A percentile compares a stretch with the other conserved stretches of the same genome.
Evolutionary conservation across 1,140 invertebrate genomes (phyloP).

Genomic region (Orchesella cincta): DNA sequence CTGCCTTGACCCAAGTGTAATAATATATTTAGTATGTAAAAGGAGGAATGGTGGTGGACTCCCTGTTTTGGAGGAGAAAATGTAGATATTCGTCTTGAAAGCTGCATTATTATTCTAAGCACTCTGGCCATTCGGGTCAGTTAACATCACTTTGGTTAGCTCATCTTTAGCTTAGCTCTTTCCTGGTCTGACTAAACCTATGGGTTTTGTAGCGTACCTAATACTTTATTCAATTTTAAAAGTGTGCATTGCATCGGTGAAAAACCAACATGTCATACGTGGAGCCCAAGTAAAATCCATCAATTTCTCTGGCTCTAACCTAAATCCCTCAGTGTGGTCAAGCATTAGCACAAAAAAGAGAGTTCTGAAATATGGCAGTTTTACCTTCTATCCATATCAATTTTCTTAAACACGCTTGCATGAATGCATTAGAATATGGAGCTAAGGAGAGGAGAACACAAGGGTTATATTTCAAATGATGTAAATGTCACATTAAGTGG

Average conservation of each 20-base stretch:
- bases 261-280: slow-evolving; percentile 1
- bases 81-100: slow-evolving; percentile 17
- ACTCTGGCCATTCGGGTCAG: slow-evolving; percentile 22
- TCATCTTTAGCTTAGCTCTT: slow-evolving; percentile 11
- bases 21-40: slow-evolving; percentile 26
- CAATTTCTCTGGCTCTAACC: not conserved
- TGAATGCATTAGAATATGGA: slow-evolving; percentile 13
- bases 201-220: not conserved
- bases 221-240: not conserved
- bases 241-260: not conserved
- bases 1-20: not conserved
- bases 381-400: slow-evolving; percentile 1
- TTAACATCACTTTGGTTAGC: slow-evolving; percentile 23
- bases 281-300: not conserved
- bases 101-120: slow-evolving; percentile 20
- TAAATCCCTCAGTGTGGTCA: not conserved
- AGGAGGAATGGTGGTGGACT: not conserved
- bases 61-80: not conserved
- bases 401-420: not conserved
- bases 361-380: not conserved
- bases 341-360: not conserved
- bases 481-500: slow-evolving; percentile 9
- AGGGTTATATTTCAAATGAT: not conserved
- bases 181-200: not conserved
- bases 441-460: too few species aligned